Percentiles rank a stretch among this genome's conserved stretches.
Evolutionary conservation across 2,888 invertebrate genomes (phyloP).

Genomic region (Psococerastis gibbosa): DNA sequence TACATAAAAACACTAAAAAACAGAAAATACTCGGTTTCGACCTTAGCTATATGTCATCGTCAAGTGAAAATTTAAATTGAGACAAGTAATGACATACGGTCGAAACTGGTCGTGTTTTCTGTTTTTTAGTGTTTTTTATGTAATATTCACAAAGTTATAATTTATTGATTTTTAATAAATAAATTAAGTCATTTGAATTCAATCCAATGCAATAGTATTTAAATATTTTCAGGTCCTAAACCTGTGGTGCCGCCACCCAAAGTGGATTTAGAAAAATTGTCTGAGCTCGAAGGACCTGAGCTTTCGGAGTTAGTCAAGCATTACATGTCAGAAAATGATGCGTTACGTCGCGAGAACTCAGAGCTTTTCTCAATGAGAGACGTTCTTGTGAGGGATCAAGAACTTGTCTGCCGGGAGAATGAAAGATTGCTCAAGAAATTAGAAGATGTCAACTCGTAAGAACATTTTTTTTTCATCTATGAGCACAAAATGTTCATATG

Average conservation of each 20-base stretch:
- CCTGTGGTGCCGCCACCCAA: slow-evolving; percentile 33
- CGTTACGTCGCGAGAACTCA: slow-evolving; percentile 62
- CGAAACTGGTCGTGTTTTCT: no score
- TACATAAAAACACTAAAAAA: no score
- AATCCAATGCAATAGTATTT: no score
- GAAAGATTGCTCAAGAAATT: slow-evolving; percentile 71
- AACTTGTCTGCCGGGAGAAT: slow-evolving; percentile 76
- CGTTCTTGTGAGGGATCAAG: slow-evolving; percentile 69
- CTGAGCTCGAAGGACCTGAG: slow-evolving; percentile 56
- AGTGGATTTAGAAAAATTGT: slow-evolving; percentile 51
- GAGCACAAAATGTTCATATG: slow-evolving; percentile 7
- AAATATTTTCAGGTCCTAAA: slow-evolving; percentile 14
- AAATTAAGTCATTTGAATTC: no score
- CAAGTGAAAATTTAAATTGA: no score
- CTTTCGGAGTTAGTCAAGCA: slow-evolving; percentile 66
- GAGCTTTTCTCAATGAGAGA: slow-evolving; percentile 67
- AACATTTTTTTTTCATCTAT: slow-evolving; percentile 19
- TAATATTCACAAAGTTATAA: no score
- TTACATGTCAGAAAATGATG: slow-evolving; percentile 66
- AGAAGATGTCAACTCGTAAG: slow-evolving; percentile 75
- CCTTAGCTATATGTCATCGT: no score
- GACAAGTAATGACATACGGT: no score
- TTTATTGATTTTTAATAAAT: no score
- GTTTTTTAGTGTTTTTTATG: no score
- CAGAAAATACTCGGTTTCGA: no score